Evolutionary conservation across 2,888 invertebrate genomes (phyloP), one percentile per base, ranked within the genome.

Genomic region (Anagyrus pseudococci): DNA sequence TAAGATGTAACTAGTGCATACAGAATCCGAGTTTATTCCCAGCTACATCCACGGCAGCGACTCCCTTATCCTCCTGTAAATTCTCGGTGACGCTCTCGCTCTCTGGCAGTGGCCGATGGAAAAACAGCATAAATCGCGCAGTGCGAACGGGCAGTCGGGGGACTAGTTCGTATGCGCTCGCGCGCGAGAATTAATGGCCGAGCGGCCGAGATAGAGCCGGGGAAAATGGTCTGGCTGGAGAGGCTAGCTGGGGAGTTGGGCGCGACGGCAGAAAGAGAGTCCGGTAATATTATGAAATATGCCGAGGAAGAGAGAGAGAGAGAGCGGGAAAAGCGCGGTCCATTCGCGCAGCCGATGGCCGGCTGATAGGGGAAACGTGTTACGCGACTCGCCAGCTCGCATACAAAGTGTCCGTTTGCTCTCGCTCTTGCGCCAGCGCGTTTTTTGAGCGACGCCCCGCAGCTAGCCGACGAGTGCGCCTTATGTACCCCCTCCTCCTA

Each of bases 361-460:
- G 53, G 8, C 69, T 74, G 76, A 76, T 75, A 75, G 74, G 70
- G 70, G 69, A 74, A 75, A 73, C 74, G 71, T 74, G 74, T 75
- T 72, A 70, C 69, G 44, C 25, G 56, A 67, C 64, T 66, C 66
- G 65, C 68, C 67, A 15, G 67, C 60, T 69, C 70, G 75, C 74
- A 75, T 77, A 75, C 74, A 64, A 72, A 74, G 72, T 59, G 54
- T 63, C 53, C 58, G 60, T 60, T 67, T 68, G 17, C 46, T 52
- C 37, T 52, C 41, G 53, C 48, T 52, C 48, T 48, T 53, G n/a
- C 48, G 26, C 26, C 23, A 29, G 23, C 13, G n/a, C n/a, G n/a
- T n/a, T n/a, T n/a, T n/a, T n/a, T n/a, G 41, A 22, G 26, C 41
- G 33, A 7, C 20, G 37, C 50, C 19, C 4, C 23, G 33, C 17